Conservation (phyloP, 1,140 invertebrate genomes). For the Macrosteles quadrilineatus region DNA sequence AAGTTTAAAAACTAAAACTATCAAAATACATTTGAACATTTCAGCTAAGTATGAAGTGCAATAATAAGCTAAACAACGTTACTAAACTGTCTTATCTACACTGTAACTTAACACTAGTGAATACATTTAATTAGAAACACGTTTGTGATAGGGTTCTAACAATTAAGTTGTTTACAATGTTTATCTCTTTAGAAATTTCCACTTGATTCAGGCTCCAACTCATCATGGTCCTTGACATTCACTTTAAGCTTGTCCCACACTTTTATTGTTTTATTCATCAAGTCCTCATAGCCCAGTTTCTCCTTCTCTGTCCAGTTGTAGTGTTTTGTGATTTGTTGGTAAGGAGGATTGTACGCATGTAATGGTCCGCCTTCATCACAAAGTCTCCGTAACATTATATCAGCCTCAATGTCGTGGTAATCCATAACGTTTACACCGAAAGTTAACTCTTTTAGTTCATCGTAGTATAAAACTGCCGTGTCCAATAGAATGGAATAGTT, state of each 20-base stretch:
- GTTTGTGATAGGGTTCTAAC: neutral
- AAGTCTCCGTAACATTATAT: neutral
- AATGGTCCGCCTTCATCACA: neutral
- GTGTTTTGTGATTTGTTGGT: neutral
- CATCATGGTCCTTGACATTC: neutral
- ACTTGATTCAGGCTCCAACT: neutral
- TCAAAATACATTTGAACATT: too few relatives aligned
- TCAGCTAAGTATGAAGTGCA: too few relatives aligned
- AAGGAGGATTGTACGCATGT: neutral
- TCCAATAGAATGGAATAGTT: constrained; percentile 3
- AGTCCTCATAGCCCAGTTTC: neutral
- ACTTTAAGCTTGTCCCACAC: neutral
- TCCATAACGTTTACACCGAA: neutral
- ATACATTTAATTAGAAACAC: too few relatives aligned
- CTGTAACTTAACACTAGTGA: too few relatives aligned
- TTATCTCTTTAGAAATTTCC: neutral
- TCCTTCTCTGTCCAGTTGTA: neutral
- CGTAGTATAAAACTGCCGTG: neutral
- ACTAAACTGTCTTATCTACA: too few relatives aligned
- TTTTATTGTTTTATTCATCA: constrained; percentile 1
- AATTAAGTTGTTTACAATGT: neutral
- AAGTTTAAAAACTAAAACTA: too few relatives aligned
- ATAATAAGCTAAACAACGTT: too few relatives aligned
- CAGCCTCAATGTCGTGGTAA: neutral
- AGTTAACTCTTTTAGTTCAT: constrained; percentile 3